Percentiles rank a stretch among this genome's conserved stretches.
phyloP scores from a whole-genome alignment of 2,113 vertebrate genomes.

The Psammodynastes pulverulentus region DNA sequence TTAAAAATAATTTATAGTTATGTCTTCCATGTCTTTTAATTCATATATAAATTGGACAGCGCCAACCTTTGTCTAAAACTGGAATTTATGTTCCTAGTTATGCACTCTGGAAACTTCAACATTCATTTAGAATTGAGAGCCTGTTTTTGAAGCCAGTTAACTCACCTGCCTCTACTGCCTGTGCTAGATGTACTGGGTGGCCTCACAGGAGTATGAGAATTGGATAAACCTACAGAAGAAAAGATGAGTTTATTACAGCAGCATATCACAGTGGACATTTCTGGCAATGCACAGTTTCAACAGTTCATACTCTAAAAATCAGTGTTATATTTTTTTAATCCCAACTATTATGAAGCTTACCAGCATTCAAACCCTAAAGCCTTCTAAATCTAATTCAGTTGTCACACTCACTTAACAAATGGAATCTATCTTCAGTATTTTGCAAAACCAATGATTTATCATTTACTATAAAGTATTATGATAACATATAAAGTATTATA shows the following conservation, averaged over 20 bases:
- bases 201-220: constrained; percentile 91
- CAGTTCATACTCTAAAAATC: background rate
- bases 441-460: background rate
- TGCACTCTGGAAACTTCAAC: background rate
- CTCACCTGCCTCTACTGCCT: constrained; percentile 95
- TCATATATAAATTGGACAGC: background rate
- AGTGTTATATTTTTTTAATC: background rate
- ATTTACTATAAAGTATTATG: background rate
- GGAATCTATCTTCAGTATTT: background rate
- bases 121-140: background rate
- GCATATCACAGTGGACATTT: background rate
- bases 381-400: background rate
- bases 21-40: background rate
- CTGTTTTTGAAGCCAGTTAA: constrained; percentile 5
- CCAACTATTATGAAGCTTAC: background rate
- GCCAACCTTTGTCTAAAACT: background rate
- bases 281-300: background rate
- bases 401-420: background rate
- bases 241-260: background rate
- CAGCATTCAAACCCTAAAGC: background rate
- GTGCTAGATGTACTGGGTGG: constrained; percentile 97
- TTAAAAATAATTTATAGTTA: background rate
- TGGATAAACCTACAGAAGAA: constrained; percentile 82
- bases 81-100: background rate
- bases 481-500: background rate